Conservation (phyloP, 2,888 invertebrate genomes). For the Adineta ricciae region DNA sequence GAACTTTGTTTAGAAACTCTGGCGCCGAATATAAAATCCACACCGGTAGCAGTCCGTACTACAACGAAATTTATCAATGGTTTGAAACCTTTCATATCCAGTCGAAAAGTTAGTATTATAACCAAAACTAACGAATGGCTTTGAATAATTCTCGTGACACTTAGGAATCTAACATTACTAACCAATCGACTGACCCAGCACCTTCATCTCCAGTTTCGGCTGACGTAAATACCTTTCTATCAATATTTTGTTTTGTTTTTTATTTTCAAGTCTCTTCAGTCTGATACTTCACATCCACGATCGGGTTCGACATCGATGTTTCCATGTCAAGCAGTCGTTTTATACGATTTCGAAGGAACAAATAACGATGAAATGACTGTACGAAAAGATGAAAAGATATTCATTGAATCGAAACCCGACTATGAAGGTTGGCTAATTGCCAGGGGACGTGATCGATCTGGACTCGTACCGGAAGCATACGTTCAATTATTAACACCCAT, state of each 20-base stretch:
- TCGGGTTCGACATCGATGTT: background rate
- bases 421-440: constrained; percentile 10
- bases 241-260: background rate
- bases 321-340: background rate
- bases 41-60: background rate
- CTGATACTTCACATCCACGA: background rate
- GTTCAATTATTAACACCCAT: background rate
- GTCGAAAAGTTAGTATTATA: background rate
- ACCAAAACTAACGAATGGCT: no score
- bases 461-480: background rate
- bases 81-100: background rate
- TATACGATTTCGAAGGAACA: background rate
- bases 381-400: constrained; percentile 1
- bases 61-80: background rate
- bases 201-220: background rate
- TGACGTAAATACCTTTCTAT: background rate
- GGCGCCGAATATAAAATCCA: background rate
- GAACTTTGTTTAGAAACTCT: background rate
- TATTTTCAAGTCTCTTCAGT: background rate
- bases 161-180: background rate
- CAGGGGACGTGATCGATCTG: background rate
- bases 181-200: background rate
- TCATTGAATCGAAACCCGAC: background rate
- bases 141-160: no score
- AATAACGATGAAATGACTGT: background rate